These are phyloP conservation scores for Eulithis testata DNA, from an alignment of 2,888 invertebrate species.

Conservation along the genomic window DNA sequence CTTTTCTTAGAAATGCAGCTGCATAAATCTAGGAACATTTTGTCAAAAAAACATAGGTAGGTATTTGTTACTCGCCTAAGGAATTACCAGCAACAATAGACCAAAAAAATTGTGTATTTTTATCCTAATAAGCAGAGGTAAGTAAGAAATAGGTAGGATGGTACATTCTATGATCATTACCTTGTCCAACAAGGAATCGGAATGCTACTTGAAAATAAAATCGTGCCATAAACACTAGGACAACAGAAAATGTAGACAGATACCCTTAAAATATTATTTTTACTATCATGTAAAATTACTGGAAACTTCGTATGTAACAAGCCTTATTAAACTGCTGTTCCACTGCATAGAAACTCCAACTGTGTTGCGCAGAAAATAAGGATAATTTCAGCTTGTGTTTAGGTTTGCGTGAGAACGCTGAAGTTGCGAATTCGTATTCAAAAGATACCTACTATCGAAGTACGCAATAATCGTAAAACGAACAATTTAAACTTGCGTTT, in stretches of 20 bases:
- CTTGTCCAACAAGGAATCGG: conserved; percentile 13
- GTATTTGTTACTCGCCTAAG: too few relatives aligned
- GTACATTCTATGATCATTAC: conserved; percentile 10
- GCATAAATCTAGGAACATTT: too few relatives aligned
- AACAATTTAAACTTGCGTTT: conserved; percentile 76
- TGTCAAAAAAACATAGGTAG: too few relatives aligned
- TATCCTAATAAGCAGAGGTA: background rate
- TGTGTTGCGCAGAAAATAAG: conserved; percentile 7
- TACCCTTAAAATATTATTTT: conserved; percentile 63
- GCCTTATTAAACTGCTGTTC: conserved; percentile 37
- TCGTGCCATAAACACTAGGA: conserved; percentile 37
- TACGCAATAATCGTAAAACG: conserved; percentile 77
- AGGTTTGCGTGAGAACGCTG: conserved; percentile 63
- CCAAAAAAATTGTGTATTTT: background rate
- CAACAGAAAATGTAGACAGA: conserved; percentile 45
- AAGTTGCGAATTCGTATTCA: conserved; percentile 75
- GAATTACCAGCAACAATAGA: too few relatives aligned
- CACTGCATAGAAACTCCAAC: conserved; percentile 29
- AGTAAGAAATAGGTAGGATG: conserved; percentile 10
- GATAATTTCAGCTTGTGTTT: conserved; percentile 31
- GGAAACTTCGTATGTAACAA: conserved; percentile 55
- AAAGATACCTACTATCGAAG: conserved; percentile 74
- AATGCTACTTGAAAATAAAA: conserved; percentile 31
- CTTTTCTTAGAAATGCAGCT: too few relatives aligned
- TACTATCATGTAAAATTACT: conserved; percentile 61